Base-by-base conservation (phyloP, 2,888 invertebrate genomes). In the Pandemis corylana region DNA sequence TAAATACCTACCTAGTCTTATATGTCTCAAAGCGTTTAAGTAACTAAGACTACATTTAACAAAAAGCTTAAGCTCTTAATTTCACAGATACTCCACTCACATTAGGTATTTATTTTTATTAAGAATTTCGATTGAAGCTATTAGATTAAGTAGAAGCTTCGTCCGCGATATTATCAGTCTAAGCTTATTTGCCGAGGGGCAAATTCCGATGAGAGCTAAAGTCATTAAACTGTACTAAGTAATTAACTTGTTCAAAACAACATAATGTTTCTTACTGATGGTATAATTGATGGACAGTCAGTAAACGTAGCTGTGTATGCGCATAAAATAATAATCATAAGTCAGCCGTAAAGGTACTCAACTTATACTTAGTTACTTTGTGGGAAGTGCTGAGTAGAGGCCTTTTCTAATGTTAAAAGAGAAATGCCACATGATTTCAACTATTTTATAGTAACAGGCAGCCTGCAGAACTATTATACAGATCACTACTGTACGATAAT, bases 161-260 rank as follows among this genome's bases (percentile, higher is more conserved):
- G 28, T 36, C 51, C 41, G n/a, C 51, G 51, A 72, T 65, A 42
- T n/a, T 62, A 67, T 51, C 62, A 61, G 51, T 59, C 67, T 67
- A 62, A 42, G 67, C 66, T 62, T 59, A 62, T 62, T 51, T 53
- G 72, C 72, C 67, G 67, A 62, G 67, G 66, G 67, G 67, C 62
- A 44, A 67, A 72, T 72, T 72, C 67, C 67, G n/a, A 42, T 12
- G 67, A 67, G 67, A 67, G 67, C 20, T 68, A 53, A 72, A 72
- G 67, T 62, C 41, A 72, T 72, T 67, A 62, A 7, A 59, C 10
- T 61, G n/a, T 67, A 51, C 5, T 51, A 51, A 7, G 51, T n/a
- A 53, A 53, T 41, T 59, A 59, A 59, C 59, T 59, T 59, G 59
- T 59, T 59, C 12, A 2, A 12, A 28, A 20, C 5, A 59, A 28